These are phyloP conservation scores for Scaptomyza parva DNA, from an alignment of 2,888 invertebrate species.

Conservation along the genomic window DNA sequence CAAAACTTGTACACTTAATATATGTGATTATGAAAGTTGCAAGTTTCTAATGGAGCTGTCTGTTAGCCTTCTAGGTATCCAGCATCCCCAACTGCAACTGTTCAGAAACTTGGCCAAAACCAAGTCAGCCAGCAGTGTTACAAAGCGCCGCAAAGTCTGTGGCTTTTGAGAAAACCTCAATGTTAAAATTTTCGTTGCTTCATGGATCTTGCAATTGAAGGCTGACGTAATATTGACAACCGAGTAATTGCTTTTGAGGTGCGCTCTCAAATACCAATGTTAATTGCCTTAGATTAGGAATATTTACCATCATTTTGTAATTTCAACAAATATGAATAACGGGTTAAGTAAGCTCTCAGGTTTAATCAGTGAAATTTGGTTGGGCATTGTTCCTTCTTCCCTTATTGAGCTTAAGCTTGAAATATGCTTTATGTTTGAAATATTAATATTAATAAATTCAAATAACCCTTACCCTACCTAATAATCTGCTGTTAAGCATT, in stretches of 20 bases:
- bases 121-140: slow-evolving; percentile 26
- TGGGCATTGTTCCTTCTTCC: neutral
- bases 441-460: too few species aligned
- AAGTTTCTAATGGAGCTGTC: slow-evolving; percentile 68
- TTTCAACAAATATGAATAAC: neutral
- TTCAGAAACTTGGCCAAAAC: slow-evolving; percentile 31
- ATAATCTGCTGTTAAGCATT: slow-evolving; percentile 11
- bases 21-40: slow-evolving; percentile 58
- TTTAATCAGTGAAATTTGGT: neutral
- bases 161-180: slow-evolving; percentile 30
- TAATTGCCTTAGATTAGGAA: slow-evolving; percentile 8
- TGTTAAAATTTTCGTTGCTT: slow-evolving; percentile 25
- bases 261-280: slow-evolving; percentile 11
- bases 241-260: slow-evolving; percentile 55
- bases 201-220: slow-evolving; percentile 23
- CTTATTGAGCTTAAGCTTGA: neutral
- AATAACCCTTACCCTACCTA: too few species aligned
- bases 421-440: neutral
- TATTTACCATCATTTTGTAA: neutral
- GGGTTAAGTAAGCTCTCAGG: neutral
- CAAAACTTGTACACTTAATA: slow-evolving; percentile 76
- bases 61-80: slow-evolving; percentile 10
- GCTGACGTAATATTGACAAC: slow-evolving; percentile 49
- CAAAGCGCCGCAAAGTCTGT: slow-evolving; percentile 59
- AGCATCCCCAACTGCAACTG: slow-evolving; percentile 23